Evolutionary conservation across 2,888 invertebrate species (phyloP).

Genomic region (Taenaris catops): DNA sequence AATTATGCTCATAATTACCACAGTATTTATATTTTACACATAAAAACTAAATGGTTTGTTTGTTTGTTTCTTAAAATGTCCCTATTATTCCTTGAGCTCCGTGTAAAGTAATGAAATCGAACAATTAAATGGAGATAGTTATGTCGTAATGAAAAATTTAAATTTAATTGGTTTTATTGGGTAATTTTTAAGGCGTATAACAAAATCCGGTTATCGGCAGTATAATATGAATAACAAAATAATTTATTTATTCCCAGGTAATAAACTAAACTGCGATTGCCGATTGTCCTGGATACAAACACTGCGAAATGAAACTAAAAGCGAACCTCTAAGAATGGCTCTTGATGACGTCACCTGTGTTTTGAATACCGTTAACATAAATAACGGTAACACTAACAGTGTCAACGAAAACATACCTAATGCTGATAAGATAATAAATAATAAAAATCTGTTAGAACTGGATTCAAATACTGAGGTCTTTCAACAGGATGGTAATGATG

Average conservation of each 20-base stretch:
- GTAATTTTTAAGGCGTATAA: too few species aligned
- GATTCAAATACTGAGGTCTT: constrained; percentile 37
- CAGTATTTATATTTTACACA: too few species aligned
- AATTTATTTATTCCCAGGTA: constrained; percentile 77
- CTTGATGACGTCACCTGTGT: constrained; percentile 85
- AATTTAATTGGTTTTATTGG: too few species aligned
- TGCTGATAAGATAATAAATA: constrained; percentile 26
- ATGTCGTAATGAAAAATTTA: too few species aligned
- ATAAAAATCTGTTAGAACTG: constrained; percentile 38
- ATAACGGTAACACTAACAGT: constrained; percentile 27
- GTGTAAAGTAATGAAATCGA: too few species aligned
- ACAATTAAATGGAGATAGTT: too few species aligned
- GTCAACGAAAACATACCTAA: constrained; percentile 19
- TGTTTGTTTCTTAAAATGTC: too few species aligned
- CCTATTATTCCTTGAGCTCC: too few species aligned
- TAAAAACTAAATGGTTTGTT: too few species aligned
- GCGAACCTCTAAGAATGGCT: constrained; percentile 82
- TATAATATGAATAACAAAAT: too few species aligned
- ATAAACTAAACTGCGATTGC: constrained; percentile 89
- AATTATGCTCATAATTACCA: too few species aligned
- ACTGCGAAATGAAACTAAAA: constrained; percentile 86
- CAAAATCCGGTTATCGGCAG: too few species aligned
- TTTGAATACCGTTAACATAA: constrained; percentile 28
- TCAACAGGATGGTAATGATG: constrained; percentile 41
- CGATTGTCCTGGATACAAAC: constrained; percentile 88